Percentiles rank a stretch among this genome's conserved stretches.
phyloP scores from a whole-genome alignment of 2,113 vertebrate genomes.

The Peromyscus californicus region DNA sequence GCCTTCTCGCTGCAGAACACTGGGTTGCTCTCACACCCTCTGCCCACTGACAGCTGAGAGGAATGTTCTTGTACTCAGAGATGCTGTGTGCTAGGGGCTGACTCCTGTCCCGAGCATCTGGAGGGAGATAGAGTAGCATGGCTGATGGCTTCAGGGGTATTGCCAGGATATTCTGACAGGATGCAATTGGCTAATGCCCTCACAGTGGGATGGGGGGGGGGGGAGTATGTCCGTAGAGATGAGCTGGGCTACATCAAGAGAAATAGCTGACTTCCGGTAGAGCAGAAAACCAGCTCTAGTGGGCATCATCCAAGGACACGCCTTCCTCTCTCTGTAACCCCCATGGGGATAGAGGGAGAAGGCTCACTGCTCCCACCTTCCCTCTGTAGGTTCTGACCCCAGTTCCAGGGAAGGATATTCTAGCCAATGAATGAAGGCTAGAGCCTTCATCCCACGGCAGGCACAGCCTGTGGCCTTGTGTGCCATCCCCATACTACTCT shows the following conservation, averaged over 20 bases:
- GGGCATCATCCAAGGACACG: not conserved
- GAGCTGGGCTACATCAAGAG: not conserved
- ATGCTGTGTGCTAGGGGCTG: not conserved
- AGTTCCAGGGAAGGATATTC: not conserved
- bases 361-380: not conserved
- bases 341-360: not conserved
- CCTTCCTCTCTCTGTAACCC: not conserved
- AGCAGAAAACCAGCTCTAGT: not conserved
- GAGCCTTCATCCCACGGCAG: not conserved
- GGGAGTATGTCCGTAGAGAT: not conserved
- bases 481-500: not conserved
- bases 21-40: not conserved
- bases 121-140: not conserved
- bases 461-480: not conserved
- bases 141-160: not conserved
- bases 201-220: not conserved
- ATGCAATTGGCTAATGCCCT: not conserved
- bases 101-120: not conserved
- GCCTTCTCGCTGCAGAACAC: not conserved
- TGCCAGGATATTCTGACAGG: not conserved
- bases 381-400: not conserved
- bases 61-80: not conserved
- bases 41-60: not conserved
- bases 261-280: not conserved
- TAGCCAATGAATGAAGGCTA: not conserved